Evolutionary conservation across 2,113 vertebrate genomes (phyloP).

Genomic region (Alaudala cheleensis): DNA sequence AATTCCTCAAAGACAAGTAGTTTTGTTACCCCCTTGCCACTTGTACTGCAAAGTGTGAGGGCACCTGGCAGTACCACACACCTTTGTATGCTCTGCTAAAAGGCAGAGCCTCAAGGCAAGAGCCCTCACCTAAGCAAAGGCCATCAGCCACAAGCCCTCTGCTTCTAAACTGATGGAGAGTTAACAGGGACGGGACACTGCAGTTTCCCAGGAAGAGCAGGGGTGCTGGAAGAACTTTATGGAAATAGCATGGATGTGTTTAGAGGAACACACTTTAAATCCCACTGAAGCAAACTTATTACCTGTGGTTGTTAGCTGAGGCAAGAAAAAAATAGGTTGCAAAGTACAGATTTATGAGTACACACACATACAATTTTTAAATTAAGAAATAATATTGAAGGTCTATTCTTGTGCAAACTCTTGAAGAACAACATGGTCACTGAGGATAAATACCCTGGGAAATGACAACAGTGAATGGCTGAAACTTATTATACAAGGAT

Average conservation of each 20-base stretch:
- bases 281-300: background rate
- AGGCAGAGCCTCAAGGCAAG: background rate
- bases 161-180: background rate
- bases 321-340: background rate
- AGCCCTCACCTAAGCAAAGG: background rate
- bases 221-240: background rate
- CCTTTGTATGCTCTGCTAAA: background rate
- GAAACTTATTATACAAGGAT: background rate
- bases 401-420: background rate
- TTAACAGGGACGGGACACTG: background rate
- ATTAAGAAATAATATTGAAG: background rate
- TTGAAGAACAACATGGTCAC: background rate
- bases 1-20: background rate
- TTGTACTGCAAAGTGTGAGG: rapidly evolving
- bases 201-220: background rate
- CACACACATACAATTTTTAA: background rate
- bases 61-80: background rate
- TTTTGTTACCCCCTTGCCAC: background rate
- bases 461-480: background rate
- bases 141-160: background rate
- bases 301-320: background rate
- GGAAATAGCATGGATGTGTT: background rate
- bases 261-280: background rate
- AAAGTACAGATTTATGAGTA: background rate
- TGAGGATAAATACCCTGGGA: background rate